phyloP scores from a whole-genome alignment of 2,797 vertebrate species.

The Carcharodon carcharias region DNA sequence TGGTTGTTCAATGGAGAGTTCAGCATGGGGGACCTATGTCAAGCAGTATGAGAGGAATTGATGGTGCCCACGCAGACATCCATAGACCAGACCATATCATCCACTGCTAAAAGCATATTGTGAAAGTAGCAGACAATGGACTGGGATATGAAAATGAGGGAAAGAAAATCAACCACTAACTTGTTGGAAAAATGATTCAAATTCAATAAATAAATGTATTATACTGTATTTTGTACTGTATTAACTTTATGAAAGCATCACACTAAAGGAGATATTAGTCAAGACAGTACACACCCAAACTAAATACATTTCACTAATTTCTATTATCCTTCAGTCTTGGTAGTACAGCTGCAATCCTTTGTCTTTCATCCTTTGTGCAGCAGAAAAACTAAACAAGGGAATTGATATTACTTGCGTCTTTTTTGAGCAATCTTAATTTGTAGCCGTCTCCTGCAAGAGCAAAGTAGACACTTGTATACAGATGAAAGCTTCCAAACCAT shows the following conservation, averaged over 20 bases:
- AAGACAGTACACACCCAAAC: neutral
- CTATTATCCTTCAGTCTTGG: neutral
- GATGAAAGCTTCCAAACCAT: neutral
- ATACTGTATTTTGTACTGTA: neutral
- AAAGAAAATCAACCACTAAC: neutral
- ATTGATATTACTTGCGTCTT: neutral
- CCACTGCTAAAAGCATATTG: neutral
- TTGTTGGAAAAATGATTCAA: neutral
- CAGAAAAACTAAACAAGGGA: neutral
- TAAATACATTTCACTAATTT: constrained; percentile 3
- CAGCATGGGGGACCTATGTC: neutral
- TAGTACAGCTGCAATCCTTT: neutral
- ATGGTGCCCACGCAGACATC: neutral
- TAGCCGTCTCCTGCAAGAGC: neutral
- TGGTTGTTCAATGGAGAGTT: neutral
- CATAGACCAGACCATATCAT: neutral
- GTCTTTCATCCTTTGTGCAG: neutral
- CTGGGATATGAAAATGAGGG: neutral
- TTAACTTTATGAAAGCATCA: neutral
- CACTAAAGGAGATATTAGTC: neutral
- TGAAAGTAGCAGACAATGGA: neutral
- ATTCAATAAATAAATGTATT: neutral
- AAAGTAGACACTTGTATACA: neutral
- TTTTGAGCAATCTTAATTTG: neutral
- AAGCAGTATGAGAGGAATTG: neutral